Base-by-base conservation (phyloP, 2,113 vertebrate species). In the Mastomys coucha region DNA sequence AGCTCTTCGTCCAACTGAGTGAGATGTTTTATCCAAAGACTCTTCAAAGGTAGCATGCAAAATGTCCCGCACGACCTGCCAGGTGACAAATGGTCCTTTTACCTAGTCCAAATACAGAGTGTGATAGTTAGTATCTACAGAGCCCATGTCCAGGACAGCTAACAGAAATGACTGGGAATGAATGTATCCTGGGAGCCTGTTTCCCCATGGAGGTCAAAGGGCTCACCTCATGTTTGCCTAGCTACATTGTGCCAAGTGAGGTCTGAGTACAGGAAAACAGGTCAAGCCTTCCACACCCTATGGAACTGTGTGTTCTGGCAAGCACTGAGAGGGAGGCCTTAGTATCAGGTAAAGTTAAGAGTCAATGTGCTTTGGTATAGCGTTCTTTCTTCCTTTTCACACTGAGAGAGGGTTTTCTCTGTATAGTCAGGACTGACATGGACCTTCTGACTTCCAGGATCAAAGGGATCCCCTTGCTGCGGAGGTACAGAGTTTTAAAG, bases 21-120 rank as follows among this genome's bases (percentile, higher is more conserved):
- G 96, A 2, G 99, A 99, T 0, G 99, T 99, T 98, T 99, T 99
- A 89, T 99, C 99, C 73, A 99, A 96, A 1, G 99, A 99, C 28
- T 99, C 99, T 92, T 99, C 99, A 31, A 99, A 99, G 97, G 99
- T 99, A 22, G 98, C 91, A 0, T 99, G 99, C 91, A 99, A 98
- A 76, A 99, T 98, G 96, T 99, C 99, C 96, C 99, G 98, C 3
- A 99, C 99, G 0, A 99, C 99, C 89, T 99, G 99, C 99, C 99
- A 99, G 0, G 99, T 98, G 33, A 99, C 98, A 49, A 99, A 99
- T 0, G 99, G 99, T 89, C 99, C 99, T 89, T 99, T 99, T 58
- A 99, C 98, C 99, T 99, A 97, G 0, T 96, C 5, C 51, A 93
- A 86, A 89, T 82, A 95, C 33, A 89, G 14, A 73, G 1, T 36